Evolutionary conservation across 2,888 invertebrate species (phyloP).

Genomic region (Lasius fuliginosus): DNA sequence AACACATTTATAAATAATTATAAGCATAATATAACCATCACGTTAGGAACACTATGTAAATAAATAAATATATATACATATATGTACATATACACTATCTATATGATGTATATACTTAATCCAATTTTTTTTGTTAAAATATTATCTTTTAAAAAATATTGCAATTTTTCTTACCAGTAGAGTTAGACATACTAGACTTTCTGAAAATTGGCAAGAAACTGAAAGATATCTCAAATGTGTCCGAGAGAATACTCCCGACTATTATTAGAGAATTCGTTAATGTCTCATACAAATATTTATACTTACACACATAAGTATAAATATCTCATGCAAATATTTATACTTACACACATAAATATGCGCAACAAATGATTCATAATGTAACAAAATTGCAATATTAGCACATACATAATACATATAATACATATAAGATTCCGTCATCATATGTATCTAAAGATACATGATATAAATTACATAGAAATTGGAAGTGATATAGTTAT

Average conservation of each 20-base stretch:
- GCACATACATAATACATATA: background rate
- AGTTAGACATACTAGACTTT: slow-evolving; percentile 64
- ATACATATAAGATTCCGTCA: background rate
- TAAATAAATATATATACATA: slow-evolving; percentile 12
- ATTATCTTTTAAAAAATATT: slow-evolving; percentile 9
- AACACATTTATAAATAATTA: slow-evolving; percentile 75
- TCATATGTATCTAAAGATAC: slow-evolving; percentile 13
- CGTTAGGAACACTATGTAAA: background rate
- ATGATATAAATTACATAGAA: background rate
- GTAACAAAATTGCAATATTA: slow-evolving; percentile 24
- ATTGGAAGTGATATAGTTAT: background rate
- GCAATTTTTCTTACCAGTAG: slow-evolving; percentile 8
- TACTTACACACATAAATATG: slow-evolving; percentile 26
- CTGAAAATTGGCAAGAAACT: slow-evolving; percentile 75
- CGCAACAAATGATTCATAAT: slow-evolving; percentile 37
- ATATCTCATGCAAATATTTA: slow-evolving; percentile 64
- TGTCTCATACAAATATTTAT: slow-evolving; percentile 53
- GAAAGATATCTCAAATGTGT: slow-evolving; percentile 73
- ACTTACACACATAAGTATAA: slow-evolving; percentile 22
- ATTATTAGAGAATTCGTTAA: slow-evolving; percentile 81
- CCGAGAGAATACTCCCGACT: slow-evolving; percentile 76
- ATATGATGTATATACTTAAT: background rate
- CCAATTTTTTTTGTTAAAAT: slow-evolving; percentile 1
- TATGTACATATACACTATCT: background rate
- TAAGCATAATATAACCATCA: slow-evolving; percentile 44